Percentiles rank a stretch among this genome's conserved stretches.
Conservation (phyloP, 37 sponge, comb jelly and placozoan genomes). For the Corticium candelabrum region DNA sequence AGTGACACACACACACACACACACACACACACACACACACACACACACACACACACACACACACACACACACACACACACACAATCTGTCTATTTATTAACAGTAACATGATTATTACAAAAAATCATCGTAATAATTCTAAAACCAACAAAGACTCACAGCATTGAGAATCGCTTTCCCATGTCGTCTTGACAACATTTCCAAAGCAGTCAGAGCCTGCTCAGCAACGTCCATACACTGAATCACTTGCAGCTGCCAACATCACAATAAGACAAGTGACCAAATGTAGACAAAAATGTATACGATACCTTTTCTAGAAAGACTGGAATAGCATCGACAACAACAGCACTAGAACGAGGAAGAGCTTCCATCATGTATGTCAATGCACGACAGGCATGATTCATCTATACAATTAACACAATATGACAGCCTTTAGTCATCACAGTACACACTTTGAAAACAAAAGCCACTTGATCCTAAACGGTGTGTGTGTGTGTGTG, state of each 20-base stretch:
- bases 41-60: no score
- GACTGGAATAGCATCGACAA: conserved; percentile 64
- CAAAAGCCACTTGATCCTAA: no score
- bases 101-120: no score
- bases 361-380: conserved; percentile 96
- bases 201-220: conserved; percentile 86
- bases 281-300: not conserved
- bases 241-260: conserved; percentile 50
- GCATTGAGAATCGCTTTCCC: conserved; percentile 72
- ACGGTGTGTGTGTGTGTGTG: no score
- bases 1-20: no score
- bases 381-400: conserved; percentile 89
- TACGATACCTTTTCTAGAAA: conserved; percentile 59
- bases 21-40: no score
- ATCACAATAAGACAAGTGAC: conserved; percentile 10
- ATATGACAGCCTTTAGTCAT: not conserved
- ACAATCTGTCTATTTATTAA: no score
- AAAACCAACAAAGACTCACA: no score
- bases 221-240: conserved; percentile 98
- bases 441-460: no score
- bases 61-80: no score
- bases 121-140: no score
- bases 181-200: conserved; percentile 70
- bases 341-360: conserved; percentile 57
- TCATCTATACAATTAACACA: conserved; percentile 38